Evolutionary conservation across 2,113 vertebrate genomes (phyloP), one percentile per base, ranked within the genome.

Genomic region (Oceanites oceanicus): DNA sequence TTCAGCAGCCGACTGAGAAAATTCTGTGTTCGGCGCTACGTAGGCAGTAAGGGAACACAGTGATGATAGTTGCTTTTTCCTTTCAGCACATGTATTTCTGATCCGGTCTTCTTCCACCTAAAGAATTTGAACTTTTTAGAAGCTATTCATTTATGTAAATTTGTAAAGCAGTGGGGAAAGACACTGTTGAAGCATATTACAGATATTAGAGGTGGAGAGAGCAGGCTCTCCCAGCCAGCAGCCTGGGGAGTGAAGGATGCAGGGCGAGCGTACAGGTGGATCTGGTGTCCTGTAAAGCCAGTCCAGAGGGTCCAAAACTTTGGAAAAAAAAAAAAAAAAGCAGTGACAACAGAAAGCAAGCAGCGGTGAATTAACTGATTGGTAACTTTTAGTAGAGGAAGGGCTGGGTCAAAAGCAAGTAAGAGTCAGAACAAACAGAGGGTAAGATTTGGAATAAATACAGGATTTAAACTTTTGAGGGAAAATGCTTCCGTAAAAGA

Each of bases 1-100:
- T 94, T 91, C 90, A 71, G 94, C 86, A 94, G 68, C 72, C 12
- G 3, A 7, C 88, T 79, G 90, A 90, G 88, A 91, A 91, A 71
- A 92, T 88, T 25, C 90, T 11, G 44, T 15, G 58, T 19, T 63
- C 11, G n/a, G 26, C 49, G 56, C 72, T 78, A 9, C 15, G 44
- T 9, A 44, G 76, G 88, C 95, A 84, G 55, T 6, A 26, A 38
- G 86, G 79, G 68, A 82, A 14, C 1, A 16, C 4, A 29, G 73
- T 20, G 75, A 23, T 83, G 79, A 53, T 7, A 67, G 68, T 9
- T 26, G 72, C 40, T 15, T 83, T 90, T 86, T 47, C 56, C 44
- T 80, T 86, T 77, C 59, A 30, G 59, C 6, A 0, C 1, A 0
- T 38, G 42, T 30, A 1, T 86, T 92, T 94, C 59, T 52, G 40